Evolutionary conservation across 2,797 vertebrate species (phyloP).

Genomic region (Pogonophryne albipinna): DNA sequence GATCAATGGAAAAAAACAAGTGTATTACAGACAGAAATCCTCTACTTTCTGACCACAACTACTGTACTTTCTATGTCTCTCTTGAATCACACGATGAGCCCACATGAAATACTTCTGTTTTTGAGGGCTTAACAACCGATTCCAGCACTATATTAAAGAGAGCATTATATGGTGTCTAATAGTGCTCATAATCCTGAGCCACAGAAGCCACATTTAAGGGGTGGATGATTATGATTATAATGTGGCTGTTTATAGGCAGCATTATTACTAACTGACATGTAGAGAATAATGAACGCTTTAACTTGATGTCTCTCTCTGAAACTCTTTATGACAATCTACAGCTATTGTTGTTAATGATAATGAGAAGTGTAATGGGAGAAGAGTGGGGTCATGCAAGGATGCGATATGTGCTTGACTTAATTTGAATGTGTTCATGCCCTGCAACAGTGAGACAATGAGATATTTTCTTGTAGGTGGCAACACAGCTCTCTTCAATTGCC

Average conservation of each 20-base stretch:
- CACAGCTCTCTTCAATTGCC: slow-evolving; percentile 14
- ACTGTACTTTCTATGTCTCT: neutral
- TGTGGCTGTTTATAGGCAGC: slow-evolving; percentile 49
- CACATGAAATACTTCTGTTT: slow-evolving; percentile 5
- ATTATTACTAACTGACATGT: slow-evolving; percentile 54
- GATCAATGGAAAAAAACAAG: neutral
- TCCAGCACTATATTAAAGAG: slow-evolving; percentile 14
- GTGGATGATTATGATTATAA: slow-evolving; percentile 55
- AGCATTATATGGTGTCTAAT: slow-evolving; percentile 14
- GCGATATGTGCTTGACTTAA: slow-evolving; percentile 43
- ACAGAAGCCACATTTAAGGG: slow-evolving; percentile 43
- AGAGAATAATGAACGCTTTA: slow-evolving; percentile 43
- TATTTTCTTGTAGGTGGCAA: slow-evolving; percentile 20
- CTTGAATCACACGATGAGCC: slow-evolving; percentile 9
- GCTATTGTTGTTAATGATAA: slow-evolving; percentile 61
- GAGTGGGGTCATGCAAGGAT: slow-evolving; percentile 39
- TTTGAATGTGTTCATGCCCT: slow-evolving; percentile 43
- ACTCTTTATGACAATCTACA: slow-evolving; percentile 56
- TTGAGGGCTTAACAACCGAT: slow-evolving; percentile 16
- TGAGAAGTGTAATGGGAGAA: slow-evolving; percentile 47
- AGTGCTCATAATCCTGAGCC: slow-evolving; percentile 37
- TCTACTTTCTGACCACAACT: neutral
- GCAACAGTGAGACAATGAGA: slow-evolving; percentile 35
- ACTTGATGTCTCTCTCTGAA: slow-evolving; percentile 52
- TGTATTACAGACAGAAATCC: neutral